These are phyloP conservation scores for Notodonta ziczac DNA, from an alignment of 2,888 invertebrate species.

Conservation along the genomic window DNA sequence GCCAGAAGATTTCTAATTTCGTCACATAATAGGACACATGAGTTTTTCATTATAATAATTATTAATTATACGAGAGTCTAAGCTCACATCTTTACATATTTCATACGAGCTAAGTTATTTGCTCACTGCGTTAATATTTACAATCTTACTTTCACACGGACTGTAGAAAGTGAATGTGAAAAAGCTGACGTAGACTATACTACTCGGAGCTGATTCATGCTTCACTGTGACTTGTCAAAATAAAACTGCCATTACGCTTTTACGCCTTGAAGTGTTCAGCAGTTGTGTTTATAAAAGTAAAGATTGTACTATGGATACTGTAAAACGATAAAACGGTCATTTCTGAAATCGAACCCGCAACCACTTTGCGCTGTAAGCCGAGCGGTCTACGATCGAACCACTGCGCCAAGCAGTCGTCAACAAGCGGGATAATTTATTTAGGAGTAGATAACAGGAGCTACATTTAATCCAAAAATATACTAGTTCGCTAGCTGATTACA, in stretches of 20 bases:
- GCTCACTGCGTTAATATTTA: background rate
- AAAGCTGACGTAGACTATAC: background rate
- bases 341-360: no score
- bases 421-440: no score
- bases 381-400: no score
- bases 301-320: no score
- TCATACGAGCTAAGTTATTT: background rate
- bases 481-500: constrained; percentile 5
- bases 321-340: no score
- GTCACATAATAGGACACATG: background rate
- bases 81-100: background rate
- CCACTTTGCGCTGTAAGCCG: no score
- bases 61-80: background rate
- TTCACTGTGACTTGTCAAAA: background rate
- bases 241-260: background rate
- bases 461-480: background rate
- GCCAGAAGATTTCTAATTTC: background rate
- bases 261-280: no score
- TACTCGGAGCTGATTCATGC: background rate
- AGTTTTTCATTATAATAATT: background rate
- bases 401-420: no score
- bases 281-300: no score
- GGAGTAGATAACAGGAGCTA: background rate
- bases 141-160: background rate
- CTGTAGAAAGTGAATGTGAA: constrained; percentile 5